Conservation (phyloP, 1,140 invertebrate species). For the Nebria ingens region DNA sequence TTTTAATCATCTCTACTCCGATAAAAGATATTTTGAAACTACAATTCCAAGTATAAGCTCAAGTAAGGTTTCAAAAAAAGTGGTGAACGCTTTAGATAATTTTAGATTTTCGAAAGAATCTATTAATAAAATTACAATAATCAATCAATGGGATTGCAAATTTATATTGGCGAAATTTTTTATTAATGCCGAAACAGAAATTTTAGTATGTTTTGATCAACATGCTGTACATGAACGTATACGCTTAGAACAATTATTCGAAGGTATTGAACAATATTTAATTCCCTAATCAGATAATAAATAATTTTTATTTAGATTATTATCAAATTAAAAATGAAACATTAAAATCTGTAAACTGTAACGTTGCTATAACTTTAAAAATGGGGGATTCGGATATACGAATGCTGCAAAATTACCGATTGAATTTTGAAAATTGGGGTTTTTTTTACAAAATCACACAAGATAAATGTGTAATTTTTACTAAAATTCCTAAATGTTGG, state of each 20-base stretch:
- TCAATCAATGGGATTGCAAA: conserved; percentile 56
- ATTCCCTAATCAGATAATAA: not conserved
- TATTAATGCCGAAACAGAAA: conserved; percentile 26
- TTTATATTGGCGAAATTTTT: conserved; percentile 44
- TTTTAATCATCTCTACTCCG: conserved; percentile 27
- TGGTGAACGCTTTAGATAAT: conserved; percentile 14
- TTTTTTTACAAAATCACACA: conserved; percentile 18
- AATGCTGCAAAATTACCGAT: conserved; percentile 30
- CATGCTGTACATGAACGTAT: conserved; percentile 68
- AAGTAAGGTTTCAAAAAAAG: not conserved
- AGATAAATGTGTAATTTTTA: conserved; percentile 16
- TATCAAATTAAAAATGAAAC: conserved; percentile 9
- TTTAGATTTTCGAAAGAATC: conserved; percentile 22
- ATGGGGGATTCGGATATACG: conserved; percentile 23
- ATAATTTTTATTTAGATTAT: conserved; percentile 6
- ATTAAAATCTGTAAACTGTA: conserved; percentile 20
- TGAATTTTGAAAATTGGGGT: conserved; percentile 33
- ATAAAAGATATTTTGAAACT: conserved; percentile 24
- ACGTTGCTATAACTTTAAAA: conserved; percentile 29
- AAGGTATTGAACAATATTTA: conserved; percentile 30
- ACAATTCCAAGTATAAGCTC: conserved; percentile 17
- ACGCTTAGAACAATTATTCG: conserved; percentile 44
- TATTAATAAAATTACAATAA: conserved; percentile 35
- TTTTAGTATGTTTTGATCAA: conserved; percentile 58
- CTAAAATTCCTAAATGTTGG: conserved; percentile 24